Base-by-base conservation (phyloP, 92 coral and sea anemone species). In the Porites divaricata region DNA sequence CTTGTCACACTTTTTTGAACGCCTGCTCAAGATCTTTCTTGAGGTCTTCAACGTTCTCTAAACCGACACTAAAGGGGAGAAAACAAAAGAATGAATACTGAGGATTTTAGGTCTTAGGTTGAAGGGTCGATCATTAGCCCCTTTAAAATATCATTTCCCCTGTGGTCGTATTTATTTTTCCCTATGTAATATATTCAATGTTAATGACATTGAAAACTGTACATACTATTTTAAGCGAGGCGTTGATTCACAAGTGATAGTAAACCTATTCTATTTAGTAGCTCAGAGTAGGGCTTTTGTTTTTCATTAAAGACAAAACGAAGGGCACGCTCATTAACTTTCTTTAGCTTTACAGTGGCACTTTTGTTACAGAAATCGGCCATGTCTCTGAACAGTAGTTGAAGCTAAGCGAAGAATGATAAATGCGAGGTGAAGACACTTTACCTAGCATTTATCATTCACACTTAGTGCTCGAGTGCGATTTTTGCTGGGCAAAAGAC, bases 11-110 rank as follows among this genome's bases (percentile, higher is more conserved):
- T 54, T 73, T 79, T 48, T 71, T 90, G 22, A 93, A 83, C 1
- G 97, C 97, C 79, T 93, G 97, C 10, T 85, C 89, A 17, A 93
- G 88, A 81, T 93, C 97, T 68, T 83, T 86, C 84, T 93, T 93
- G 21, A 93, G 86, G 63, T 93, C 97, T n/a, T 93, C 97, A 24
- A 79, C 89, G 82, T 93, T 91, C 76, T 93, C 97, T 59, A 93
- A 89, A 8, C 97, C 97, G 79, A 93, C 86, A 67, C 97, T 93
- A 59, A 20, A 61, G 16, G 59, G 59, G 16, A 54, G 59, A 54
- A 69, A 63, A 61, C 35, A 74, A 62, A 62, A 56, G 41, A 58
- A 28, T 17, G 10, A 19, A 11, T 58, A 57, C 0, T 54, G 59
- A 54, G 59, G 59, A 54, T 15, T 2, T 35, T 6, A 35, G 45